Base-by-base conservation (phyloP, 2,113 vertebrate genomes). In the Clarias magur region DNA sequence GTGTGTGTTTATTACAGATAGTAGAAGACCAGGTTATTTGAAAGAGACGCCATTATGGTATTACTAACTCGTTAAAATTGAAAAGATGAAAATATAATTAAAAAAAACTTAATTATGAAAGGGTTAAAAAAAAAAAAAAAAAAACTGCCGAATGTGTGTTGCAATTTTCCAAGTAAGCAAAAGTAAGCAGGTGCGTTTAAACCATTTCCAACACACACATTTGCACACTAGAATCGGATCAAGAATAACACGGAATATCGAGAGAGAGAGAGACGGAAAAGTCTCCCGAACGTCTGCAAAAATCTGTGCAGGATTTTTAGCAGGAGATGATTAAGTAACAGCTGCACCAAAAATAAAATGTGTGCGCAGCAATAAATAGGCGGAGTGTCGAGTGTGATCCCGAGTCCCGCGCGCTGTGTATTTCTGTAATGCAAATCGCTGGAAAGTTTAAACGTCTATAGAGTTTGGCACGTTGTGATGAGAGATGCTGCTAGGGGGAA, bases 311-410 rank as follows among this genome's bases (percentile, higher is more conserved):
- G 57, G 15, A 38, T 62, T 1, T 13, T 25, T 59, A 59, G 30
- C 79, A 34, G 79, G 27, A 34, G 81, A 82, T 82, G 62, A 82
- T 82, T 82, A 82, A 82, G 81, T 82, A 82, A 67, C 81, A 82
- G 81, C 81, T 82, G 81, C 48, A 82, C 81, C 62, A 63, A 67
- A 82, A 82, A 82, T 82, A 82, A 82, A 82, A 67, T 19, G 81
- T 82, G 60, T 65, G 60, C 81, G 48, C 62, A 53, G 81, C 38
- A 82, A 82, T 82, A 82, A 82, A 82, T 82, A 82, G 80, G 60
- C 62, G 56, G 54, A 60, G 79, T 81, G 79, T 81, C 11, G 62
- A 67, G 81, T 67, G 81, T 67, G 81, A 82, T 82, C 60, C 38
- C 2, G 23, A 82, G 80, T 62, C 38, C 80, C 42, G 1, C 80